These are phyloP conservation scores for Drosophila leontia DNA, from an alignment of 1,140 invertebrate species.

Conservation along the genomic window DNA sequence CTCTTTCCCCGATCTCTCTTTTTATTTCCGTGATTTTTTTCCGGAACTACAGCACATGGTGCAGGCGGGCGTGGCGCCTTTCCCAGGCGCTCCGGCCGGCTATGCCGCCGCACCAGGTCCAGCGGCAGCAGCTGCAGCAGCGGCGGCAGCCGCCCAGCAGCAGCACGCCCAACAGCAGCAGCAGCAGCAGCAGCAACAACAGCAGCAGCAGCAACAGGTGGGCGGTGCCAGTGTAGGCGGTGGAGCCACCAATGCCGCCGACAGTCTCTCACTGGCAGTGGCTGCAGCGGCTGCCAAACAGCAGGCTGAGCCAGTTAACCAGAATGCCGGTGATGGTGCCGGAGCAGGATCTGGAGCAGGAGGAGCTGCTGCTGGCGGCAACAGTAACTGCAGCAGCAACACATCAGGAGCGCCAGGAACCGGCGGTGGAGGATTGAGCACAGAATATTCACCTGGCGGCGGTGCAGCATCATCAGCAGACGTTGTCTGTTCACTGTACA, in stretches of 20 bases:
- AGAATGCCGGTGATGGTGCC: conserved; percentile 85
- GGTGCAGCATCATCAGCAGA: conserved; percentile 60
- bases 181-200: conserved; percentile 85
- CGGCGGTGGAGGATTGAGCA: conserved; percentile 37
- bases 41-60: conserved; percentile 93
- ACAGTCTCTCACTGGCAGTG: conserved; percentile 88
- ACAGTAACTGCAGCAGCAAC: conserved; percentile 34
- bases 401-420: conserved; percentile 37
- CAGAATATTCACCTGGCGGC: conserved; percentile 30
- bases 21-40: conserved; percentile 62
- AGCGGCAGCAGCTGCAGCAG: conserved; percentile 88
- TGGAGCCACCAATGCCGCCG: conserved; percentile 55
- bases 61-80: conserved; percentile 95
- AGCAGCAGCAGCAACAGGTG: conserved; percentile 79
- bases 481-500: conserved; percentile 82
- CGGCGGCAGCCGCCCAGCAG: conserved; percentile 87
- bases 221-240: conserved; percentile 74
- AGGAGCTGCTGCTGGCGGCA: conserved; percentile 33
- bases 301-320: conserved; percentile 86
- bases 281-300: conserved; percentile 87
- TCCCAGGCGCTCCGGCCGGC: conserved; percentile 90
- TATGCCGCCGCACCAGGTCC: conserved; percentile 89
- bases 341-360: conserved; percentile 19
- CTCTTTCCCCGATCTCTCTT: conserved; percentile 19
- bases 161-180: conserved; percentile 81